These are phyloP conservation scores for Pagetopsis macropterus DNA, from an alignment of 2,797 vertebrate genomes.

Conservation along the genomic window DNA sequence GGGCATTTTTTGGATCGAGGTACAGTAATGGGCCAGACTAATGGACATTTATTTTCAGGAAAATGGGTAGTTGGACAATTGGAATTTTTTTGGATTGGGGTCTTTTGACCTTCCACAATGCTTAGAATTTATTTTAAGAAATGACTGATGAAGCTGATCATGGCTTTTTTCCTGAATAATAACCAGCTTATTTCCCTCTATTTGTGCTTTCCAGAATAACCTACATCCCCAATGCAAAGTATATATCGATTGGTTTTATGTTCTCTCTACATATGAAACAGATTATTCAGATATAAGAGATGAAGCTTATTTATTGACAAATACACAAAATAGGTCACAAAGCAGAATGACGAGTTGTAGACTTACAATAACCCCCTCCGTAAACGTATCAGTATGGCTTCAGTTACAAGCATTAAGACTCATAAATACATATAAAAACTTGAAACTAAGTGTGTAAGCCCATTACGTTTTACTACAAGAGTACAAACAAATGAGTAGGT, in stretches of 20 bases:
- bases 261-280: not conserved
- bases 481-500: conserved; percentile 39
- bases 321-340: conserved; percentile 64
- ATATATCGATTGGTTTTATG: not conserved
- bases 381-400: conserved; percentile 71
- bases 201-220: too few species aligned
- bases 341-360: conserved; percentile 52
- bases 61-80: too few species aligned
- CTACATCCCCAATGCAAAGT: too few species aligned
- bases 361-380: conserved; percentile 44
- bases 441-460: conserved; percentile 24
- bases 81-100: too few species aligned
- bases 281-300: conserved; percentile 30
- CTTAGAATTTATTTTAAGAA: too few species aligned
- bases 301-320: conserved; percentile 76
- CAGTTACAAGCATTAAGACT: conserved; percentile 71
- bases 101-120: too few species aligned
- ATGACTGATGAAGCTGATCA: too few species aligned
- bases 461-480: conserved; percentile 29
- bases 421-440: conserved; percentile 73
- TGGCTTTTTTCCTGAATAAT: too few species aligned
- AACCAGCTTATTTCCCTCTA: too few species aligned
- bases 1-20: too few species aligned
- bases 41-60: too few species aligned
- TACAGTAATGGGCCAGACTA: too few species aligned